Evolutionary conservation across 92 coral and sea anemone genomes (phyloP).

Genomic region (Porites lobata): DNA sequence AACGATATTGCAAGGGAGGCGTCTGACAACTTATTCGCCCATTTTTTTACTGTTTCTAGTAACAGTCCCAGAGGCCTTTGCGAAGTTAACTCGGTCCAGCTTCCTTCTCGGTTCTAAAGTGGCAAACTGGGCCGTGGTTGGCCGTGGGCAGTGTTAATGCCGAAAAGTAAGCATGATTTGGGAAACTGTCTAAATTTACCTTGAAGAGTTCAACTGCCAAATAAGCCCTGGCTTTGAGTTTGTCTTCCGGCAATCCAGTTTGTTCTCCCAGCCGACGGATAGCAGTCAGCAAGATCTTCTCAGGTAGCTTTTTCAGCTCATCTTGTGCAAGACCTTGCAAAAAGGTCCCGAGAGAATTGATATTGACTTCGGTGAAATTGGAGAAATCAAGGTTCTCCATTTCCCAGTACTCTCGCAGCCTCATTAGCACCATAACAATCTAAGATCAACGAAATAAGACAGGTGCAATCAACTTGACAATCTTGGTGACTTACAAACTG

Average conservation of each 20-base stretch:
- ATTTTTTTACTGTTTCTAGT: too few species aligned
- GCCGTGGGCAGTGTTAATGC: background rate
- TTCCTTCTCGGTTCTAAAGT: too few species aligned
- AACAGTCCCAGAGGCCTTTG: too few species aligned
- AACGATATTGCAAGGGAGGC: too few species aligned
- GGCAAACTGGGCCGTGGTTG: too few species aligned
- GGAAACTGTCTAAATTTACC: conserved; percentile 53
- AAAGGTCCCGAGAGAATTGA: conserved; percentile 91
- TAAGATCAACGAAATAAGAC: conserved; percentile 6
- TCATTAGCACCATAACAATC: conserved; percentile 82
- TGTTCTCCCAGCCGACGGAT: conserved; percentile 94
- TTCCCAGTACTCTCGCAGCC: conserved; percentile 97
- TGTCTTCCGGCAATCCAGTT: conserved; percentile 93
- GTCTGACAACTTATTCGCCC: too few species aligned
- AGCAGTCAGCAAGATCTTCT: conserved; percentile 80
- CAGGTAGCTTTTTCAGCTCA: conserved; percentile 82
- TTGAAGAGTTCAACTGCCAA: conserved; percentile 89
- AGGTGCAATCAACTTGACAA: too few species aligned
- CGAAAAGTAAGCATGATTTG: background rate
- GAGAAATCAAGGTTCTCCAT: conserved; percentile 86
- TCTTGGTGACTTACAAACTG: too few species aligned
- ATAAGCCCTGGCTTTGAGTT: conserved; percentile 90
- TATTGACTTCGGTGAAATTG: conserved; percentile 92
- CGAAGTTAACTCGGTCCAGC: too few species aligned
- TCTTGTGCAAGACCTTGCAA: conserved; percentile 81